Evolutionary conservation across 30 jellyfish, hydroid and myxozoan genomes (phyloP).

Genomic region (Calvadosia cruxmelitensis): DNA sequence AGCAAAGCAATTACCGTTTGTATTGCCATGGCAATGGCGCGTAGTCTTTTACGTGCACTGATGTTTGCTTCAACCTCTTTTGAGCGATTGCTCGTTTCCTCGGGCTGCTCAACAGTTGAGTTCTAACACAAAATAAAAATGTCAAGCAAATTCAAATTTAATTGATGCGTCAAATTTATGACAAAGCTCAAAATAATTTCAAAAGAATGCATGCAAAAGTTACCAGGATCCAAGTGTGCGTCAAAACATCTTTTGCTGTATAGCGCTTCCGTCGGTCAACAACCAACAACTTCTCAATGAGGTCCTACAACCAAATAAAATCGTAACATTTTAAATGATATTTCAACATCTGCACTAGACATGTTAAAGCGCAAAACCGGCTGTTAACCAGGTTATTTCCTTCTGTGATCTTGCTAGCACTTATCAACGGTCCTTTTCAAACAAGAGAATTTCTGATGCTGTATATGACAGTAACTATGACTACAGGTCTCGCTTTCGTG

Average conservation of each 20-base stretch:
- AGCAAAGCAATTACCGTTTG: slow-evolving; percentile 89
- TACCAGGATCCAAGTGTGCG: slow-evolving; percentile 84
- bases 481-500: too few relatives aligned
- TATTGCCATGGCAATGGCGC: slow-evolving; percentile 87
- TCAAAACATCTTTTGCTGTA: slow-evolving; percentile 55
- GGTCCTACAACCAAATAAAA: slow-evolving; percentile 29
- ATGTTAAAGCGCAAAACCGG: too few relatives aligned
- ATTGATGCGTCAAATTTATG: too few relatives aligned
- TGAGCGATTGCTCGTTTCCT: slow-evolving; percentile 7
- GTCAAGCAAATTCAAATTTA: too few relatives aligned
- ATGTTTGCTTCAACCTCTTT: slow-evolving; percentile 56
- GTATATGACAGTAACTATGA: too few relatives aligned
- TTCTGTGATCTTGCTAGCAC: too few relatives aligned
- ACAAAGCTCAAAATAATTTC: neutral
- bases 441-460: too few relatives aligned
- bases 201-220: neutral
- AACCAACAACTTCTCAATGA: slow-evolving; percentile 52
- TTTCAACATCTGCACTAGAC: neutral
- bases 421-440: too few relatives aligned
- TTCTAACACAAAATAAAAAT: too few relatives aligned
- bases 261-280: slow-evolving; percentile 71
- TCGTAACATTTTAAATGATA: too few relatives aligned
- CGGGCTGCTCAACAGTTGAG: too few relatives aligned
- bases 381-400: too few relatives aligned
- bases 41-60: slow-evolving; percentile 38